These are phyloP conservation scores for Anthrax anthrax DNA, from an alignment of 2,888 invertebrate genomes.

Conservation along the genomic window DNA sequence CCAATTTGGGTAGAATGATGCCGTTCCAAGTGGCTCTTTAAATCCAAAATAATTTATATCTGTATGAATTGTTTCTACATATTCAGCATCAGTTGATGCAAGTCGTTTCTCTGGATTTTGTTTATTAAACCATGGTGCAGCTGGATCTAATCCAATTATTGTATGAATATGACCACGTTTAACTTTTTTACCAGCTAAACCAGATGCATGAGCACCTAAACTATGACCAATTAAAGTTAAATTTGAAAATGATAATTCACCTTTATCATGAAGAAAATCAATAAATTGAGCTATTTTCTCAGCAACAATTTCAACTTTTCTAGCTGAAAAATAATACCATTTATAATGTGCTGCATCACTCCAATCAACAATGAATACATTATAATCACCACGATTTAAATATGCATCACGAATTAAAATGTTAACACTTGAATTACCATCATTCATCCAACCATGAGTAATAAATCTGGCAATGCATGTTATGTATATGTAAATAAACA, in stretches of 20 bases:
- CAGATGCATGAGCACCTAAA: conserved; percentile 43
- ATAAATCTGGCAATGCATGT: no score
- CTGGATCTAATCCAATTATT: conserved; percentile 32
- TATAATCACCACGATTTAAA: conserved; percentile 38
- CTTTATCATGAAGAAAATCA: conserved; percentile 33
- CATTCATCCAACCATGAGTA: conserved; percentile 41
- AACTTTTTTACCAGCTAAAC: conserved; percentile 41
- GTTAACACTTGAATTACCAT: conserved; percentile 29
- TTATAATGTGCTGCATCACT: conserved; percentile 32
- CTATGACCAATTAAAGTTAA: conserved; percentile 42
- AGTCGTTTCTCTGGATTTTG: conserved; percentile 13
- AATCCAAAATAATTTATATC: conserved; percentile 15
- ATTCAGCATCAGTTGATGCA: conserved; percentile 12
- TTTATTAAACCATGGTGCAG: conserved; percentile 18
- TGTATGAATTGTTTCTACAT: conserved; percentile 20
- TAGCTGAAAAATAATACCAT: neutral
- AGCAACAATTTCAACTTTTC: conserved; percentile 14
- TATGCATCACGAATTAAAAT: conserved; percentile 26
- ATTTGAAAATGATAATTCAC: conserved; percentile 34
- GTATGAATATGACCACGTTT: conserved; percentile 38
- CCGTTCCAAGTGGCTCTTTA: conserved; percentile 12
- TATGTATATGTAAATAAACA: no score
- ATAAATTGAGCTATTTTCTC: conserved; percentile 20
- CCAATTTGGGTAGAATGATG: conserved; percentile 20
- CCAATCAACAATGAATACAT: conserved; percentile 43